Evolutionary conservation across 2,888 invertebrate species (phyloP).

Genomic region (Eupithecia abbreviata): DNA sequence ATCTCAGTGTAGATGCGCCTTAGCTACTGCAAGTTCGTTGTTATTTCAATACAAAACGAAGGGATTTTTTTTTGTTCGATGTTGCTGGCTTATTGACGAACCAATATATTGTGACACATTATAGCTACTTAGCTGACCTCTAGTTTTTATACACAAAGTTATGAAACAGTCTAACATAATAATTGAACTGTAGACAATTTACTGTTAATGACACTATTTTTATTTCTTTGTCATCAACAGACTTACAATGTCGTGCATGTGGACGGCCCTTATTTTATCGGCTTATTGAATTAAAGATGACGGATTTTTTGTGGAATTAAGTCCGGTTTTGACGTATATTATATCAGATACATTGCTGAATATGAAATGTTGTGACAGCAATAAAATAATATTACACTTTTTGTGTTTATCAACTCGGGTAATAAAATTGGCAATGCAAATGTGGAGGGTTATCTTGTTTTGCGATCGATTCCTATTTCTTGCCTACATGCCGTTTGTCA

Average conservation of each 20-base stretch:
- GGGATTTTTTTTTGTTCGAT: not conserved
- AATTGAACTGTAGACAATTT: not conserved
- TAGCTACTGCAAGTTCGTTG: not conserved
- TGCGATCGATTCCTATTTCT: not conserved
- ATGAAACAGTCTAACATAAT: not conserved
- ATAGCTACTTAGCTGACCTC: not conserved
- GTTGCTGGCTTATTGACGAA: not conserved
- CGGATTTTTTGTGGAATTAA: slow-evolving; percentile 22
- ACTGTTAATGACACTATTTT: not conserved
- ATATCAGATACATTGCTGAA: slow-evolving; percentile 20
- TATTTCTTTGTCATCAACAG: not conserved
- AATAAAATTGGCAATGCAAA: slow-evolving; percentile 15
- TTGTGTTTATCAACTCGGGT: slow-evolving; percentile 18
- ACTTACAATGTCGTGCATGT: slow-evolving; percentile 10
- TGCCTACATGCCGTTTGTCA: not conserved
- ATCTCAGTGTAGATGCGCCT: not conserved
- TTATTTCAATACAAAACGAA: not conserved
- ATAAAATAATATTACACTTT: slow-evolving; percentile 33
- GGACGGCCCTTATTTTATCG: slow-evolving; percentile 24
- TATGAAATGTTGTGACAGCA: slow-evolving; percentile 32
- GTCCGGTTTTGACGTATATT: slow-evolving; percentile 30
- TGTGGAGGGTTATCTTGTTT: not conserved
- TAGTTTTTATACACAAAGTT: not conserved
- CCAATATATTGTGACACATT: not conserved
- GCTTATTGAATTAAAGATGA: slow-evolving; percentile 38